These are phyloP conservation scores for Numenius phaeopus DNA, from an alignment of 2,797 vertebrate species.

Conservation along the genomic window DNA sequence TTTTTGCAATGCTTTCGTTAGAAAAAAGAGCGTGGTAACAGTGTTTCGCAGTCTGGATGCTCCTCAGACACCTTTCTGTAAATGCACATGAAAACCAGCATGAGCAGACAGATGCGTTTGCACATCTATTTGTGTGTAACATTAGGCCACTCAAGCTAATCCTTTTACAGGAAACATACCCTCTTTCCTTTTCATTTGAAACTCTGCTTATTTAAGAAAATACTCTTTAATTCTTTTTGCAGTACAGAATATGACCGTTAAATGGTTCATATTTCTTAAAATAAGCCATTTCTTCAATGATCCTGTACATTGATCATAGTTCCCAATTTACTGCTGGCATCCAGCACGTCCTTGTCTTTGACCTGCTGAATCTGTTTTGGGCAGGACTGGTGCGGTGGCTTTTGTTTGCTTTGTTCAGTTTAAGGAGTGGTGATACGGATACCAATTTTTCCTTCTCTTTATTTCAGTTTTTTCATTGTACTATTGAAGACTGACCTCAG, in stretches of 20 bases:
- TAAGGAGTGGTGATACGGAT: neutral
- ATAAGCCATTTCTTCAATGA: neutral
- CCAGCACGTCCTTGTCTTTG: neutral
- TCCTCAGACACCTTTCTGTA: neutral
- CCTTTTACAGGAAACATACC: neutral
- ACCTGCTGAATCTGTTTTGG: neutral
- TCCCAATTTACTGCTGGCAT: neutral
- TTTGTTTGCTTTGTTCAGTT: neutral
- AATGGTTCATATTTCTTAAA: neutral
- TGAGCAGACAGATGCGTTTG: neutral
- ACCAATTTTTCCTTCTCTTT: neutral
- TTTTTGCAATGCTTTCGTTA: neutral
- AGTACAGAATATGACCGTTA: neutral
- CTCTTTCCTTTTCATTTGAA: neutral
- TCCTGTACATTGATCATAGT: neutral
- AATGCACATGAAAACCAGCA: neutral
- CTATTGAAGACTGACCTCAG: neutral
- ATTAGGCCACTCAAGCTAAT: neutral
- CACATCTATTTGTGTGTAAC: neutral
- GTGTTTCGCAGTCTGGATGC: neutral
- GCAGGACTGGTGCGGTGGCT: neutral
- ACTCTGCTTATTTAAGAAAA: neutral
- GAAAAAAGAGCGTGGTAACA: neutral
- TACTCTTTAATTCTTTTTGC: neutral
- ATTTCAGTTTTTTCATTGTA: neutral